Evolutionary conservation across 2,113 vertebrate genomes (phyloP).

Genomic region (Misgurnus anguillicaudatus): DNA sequence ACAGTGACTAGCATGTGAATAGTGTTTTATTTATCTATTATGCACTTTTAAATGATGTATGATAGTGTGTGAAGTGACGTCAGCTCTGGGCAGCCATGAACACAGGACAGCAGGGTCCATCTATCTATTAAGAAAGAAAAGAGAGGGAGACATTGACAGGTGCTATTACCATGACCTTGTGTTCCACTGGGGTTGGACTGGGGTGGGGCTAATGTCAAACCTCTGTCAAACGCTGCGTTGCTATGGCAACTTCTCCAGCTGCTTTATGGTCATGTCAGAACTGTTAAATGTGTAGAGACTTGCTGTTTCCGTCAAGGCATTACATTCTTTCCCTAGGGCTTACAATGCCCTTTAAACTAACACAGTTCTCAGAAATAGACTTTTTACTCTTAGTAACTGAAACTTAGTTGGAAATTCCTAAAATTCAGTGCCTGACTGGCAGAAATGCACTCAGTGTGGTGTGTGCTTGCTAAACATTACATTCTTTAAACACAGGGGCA

Average conservation of each 20-base stretch:
- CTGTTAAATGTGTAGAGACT: conserved; percentile 27
- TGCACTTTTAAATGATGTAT: not conserved
- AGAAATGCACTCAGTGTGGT: not conserved
- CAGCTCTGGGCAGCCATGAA: no score
- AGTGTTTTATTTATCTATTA: not conserved
- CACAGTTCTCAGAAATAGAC: not conserved
- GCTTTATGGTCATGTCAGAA: conserved; percentile 37
- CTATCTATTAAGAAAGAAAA: not conserved
- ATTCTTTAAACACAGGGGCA: not conserved
- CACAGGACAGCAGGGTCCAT: not conserved
- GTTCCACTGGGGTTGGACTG: conserved; percentile 8
- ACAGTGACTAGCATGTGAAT: not conserved
- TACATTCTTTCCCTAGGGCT: not conserved
- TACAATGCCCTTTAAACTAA: not conserved
- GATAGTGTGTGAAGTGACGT: not conserved
- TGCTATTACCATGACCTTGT: conserved; percentile 19
- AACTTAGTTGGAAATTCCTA: not conserved
- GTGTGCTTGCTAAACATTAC: conserved; percentile 13
- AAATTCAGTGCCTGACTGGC: not conserved
- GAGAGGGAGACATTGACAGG: not conserved
- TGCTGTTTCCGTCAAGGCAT: conserved; percentile 18
- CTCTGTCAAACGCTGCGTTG: conserved; percentile 38
- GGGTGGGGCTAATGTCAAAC: conserved; percentile 41
- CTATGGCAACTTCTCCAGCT: conserved; percentile 47
- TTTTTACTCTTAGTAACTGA: conserved; percentile 10